A percentile compares a stretch with the other conserved stretches of the same genome.
Evolutionary conservation across 2,113 vertebrate species (phyloP).

Genomic region (Halichoeres trimaculatus): DNA sequence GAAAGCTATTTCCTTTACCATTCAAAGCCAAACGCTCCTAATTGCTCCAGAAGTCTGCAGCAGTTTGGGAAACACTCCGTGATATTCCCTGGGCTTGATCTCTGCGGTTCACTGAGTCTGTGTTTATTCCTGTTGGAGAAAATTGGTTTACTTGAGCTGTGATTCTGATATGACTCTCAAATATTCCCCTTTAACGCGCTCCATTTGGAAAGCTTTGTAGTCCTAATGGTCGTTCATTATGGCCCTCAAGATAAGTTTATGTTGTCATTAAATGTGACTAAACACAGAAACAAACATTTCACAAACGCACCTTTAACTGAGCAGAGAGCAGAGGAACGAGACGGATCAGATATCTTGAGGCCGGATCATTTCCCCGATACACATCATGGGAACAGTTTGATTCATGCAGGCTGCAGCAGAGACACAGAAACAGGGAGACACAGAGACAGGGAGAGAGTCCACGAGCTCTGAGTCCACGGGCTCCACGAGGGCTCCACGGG

Average conservation of each 20-base stretch:
- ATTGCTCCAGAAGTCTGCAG: slow-evolving; percentile 88
- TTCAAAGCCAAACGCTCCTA: slow-evolving; percentile 87
- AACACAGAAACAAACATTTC: slow-evolving; percentile 84
- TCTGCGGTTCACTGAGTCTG: slow-evolving; percentile 78
- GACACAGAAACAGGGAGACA: too few relatives aligned
- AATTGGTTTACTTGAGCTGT: slow-evolving; percentile 84
- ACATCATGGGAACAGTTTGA: slow-evolving; percentile 78
- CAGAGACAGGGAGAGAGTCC: too few relatives aligned
- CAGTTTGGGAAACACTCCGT: slow-evolving; percentile 87
- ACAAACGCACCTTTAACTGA: slow-evolving; percentile 79
- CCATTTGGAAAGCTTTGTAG: slow-evolving; percentile 79
- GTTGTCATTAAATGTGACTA: slow-evolving; percentile 73
- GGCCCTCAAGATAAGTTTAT: slow-evolving; percentile 81
- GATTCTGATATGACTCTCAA: slow-evolving; percentile 85
- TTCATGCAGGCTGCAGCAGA: slow-evolving; percentile 53
- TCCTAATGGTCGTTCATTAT: slow-evolving; percentile 84
- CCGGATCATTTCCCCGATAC: slow-evolving; percentile 77
- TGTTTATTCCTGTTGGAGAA: slow-evolving; percentile 88
- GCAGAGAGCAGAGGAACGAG: slow-evolving; percentile 56
- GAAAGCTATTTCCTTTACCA: slow-evolving; percentile 90
- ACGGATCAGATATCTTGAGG: slow-evolving; percentile 66
- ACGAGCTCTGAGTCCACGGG: slow-evolving; percentile 49
- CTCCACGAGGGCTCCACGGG: slow-evolving; percentile 38
- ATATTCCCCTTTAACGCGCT: slow-evolving; percentile 82
- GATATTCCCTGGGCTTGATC: slow-evolving; percentile 85